These are phyloP conservation scores for Drosophila navojoa DNA, from an alignment of 1,140 invertebrate species.

Conservation along the genomic window DNA sequence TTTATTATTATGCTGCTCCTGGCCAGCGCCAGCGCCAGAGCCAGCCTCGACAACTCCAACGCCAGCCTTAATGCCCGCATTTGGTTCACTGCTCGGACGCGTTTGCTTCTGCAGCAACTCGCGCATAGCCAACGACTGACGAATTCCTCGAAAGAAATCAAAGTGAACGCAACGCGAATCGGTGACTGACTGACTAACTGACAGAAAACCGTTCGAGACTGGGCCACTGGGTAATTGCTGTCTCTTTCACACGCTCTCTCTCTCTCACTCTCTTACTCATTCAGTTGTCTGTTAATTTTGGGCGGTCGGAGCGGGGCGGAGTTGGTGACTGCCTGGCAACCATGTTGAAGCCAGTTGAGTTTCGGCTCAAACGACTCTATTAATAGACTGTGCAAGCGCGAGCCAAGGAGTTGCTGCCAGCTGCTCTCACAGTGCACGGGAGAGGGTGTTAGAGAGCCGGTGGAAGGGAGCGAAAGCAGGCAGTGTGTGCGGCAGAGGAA, in stretches of 20 bases:
- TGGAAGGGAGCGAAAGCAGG: too few species aligned
- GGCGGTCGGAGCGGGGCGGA: constrained; percentile 17
- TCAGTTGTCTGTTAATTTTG: constrained; percentile 64
- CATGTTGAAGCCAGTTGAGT: constrained; percentile 71
- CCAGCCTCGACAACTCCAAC: too few species aligned
- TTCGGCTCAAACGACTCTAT: constrained; percentile 72
- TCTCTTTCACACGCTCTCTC: not conserved
- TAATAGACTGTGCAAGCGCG: constrained; percentile 65
- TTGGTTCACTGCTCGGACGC: constrained; percentile 66
- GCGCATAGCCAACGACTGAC: constrained; percentile 64
- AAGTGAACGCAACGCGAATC: constrained; percentile 10
- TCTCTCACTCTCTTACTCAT: not conserved
- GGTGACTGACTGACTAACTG: constrained; percentile 33
- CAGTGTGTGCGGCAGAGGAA: too few species aligned
- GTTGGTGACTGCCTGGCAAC: constrained; percentile 64
- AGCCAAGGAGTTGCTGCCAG: constrained; percentile 13
- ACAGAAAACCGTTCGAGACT: constrained; percentile 37
- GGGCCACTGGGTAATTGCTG: constrained; percentile 65
- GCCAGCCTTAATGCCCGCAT: constrained; percentile 13
- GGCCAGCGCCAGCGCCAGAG: constrained; percentile 1
- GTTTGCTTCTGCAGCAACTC: constrained; percentile 31
- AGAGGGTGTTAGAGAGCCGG: not conserved
- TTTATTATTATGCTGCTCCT: constrained; percentile 33
- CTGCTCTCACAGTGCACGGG: not conserved
- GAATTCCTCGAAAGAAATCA: not conserved